Base-by-base conservation (phyloP, 2,113 vertebrate genomes). In the Campylomormyrus tamandua region DNA sequence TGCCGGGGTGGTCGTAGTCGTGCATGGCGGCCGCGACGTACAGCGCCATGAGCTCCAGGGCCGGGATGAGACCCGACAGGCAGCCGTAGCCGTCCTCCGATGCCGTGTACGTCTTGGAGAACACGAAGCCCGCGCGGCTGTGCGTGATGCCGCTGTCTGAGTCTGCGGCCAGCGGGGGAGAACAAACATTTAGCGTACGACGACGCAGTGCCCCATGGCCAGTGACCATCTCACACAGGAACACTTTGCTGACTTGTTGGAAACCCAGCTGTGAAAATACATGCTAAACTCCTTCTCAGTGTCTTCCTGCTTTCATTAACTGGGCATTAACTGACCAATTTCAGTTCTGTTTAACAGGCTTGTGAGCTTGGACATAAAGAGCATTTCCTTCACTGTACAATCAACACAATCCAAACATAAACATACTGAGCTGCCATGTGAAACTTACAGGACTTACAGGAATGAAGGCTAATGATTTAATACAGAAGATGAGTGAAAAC, bases 21-120 rank as follows among this genome's bases (percentile, higher is more conserved):
- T 99, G 98, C 98, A 99, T 99, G 88, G 98, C 98, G 0, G 98
- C 98, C 1, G 98, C 98, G n/a, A 99, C 98, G 2, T 99, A 99
- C 11, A 99, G 94, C 0, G 98, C 98, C 98, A 99, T 99, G 91
- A 99, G 90, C 93, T 99, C 98, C 89, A 99, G 95, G 89, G 98
- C 97, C n/a, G 98, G 98, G 90, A 99, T 98, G 91, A 98, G 98
- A 90, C 98, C 97, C 9, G 98, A 97, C 83, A 99, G 93, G 92
- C 98, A 99, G 13, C 98, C 98, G 0, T 99, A 99, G 86, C 95
- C 96, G 50, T 98, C 97, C 89, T 98, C 97, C 48, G 95, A 94
- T 53, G 94, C 94, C 1, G 92, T 95, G 92, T 97, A 98, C 24
- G 96, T 98, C 95, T 98, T 98, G 0, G 98, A 99, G 90, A 98